Evolutionary conservation across 2,113 vertebrate genomes (phyloP).

Genomic region (Paralichthys olivaceus): DNA sequence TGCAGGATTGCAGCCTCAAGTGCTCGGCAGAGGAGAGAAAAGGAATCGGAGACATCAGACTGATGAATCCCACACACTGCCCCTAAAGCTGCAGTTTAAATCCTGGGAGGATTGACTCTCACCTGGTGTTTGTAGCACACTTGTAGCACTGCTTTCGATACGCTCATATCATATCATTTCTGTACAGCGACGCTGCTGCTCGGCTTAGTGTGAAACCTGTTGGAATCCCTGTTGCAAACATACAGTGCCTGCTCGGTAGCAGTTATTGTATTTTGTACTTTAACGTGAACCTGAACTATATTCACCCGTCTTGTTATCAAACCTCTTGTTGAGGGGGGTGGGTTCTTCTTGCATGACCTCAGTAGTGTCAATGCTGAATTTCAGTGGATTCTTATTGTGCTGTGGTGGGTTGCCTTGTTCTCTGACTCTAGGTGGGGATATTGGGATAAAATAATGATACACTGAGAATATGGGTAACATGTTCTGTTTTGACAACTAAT

Average conservation of each 20-base stretch:
- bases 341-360: slow-evolving; percentile 49
- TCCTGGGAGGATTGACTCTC: slow-evolving; percentile 1
- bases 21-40: slow-evolving; percentile 5
- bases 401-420: slow-evolving; percentile 29
- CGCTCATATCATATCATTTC: slow-evolving; percentile 19
- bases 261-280: slow-evolving; percentile 40
- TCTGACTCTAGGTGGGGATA: slow-evolving; percentile 27
- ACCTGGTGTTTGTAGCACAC: slow-evolving; percentile 46
- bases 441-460: not conserved
- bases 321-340: not conserved
- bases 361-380: slow-evolving; percentile 28
- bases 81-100: slow-evolving; percentile 21
- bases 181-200: slow-evolving; percentile 27
- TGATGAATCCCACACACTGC: slow-evolving; percentile 10
- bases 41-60: slow-evolving; percentile 30
- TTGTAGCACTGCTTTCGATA: slow-evolving; percentile 44
- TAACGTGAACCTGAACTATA: slow-evolving; percentile 9
- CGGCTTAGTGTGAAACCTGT: slow-evolving; percentile 36
- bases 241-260: slow-evolving; percentile 32
- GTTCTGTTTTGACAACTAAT: not conserved
- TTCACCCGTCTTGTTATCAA: slow-evolving; percentile 12
- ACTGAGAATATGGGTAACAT: slow-evolving; percentile 4
- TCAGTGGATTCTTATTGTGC: slow-evolving; percentile 45
- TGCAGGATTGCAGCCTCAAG: not conserved
- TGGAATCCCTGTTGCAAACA: slow-evolving; percentile 39